Evolutionary conservation across 2,797 vertebrate species (phyloP).

Genomic region (Urocyon cinereoargenteus): DNA sequence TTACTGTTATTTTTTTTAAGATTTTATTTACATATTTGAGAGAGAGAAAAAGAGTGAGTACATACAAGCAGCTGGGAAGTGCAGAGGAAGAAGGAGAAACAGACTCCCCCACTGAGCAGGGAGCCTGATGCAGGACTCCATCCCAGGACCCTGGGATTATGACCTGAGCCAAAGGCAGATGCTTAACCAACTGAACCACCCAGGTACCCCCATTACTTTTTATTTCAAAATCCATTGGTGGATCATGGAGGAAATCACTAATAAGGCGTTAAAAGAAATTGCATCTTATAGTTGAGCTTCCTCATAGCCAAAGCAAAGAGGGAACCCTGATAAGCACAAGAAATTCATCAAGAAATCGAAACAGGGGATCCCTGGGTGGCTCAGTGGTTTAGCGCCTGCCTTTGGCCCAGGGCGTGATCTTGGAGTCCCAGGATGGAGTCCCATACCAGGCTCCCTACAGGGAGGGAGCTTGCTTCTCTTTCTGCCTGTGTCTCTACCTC

Average conservation of each 20-base stretch:
- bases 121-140: neutral
- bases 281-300: constrained; percentile 25
- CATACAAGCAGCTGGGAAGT: neutral
- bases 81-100: neutral
- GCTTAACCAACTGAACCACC: neutral
- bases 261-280: constrained; percentile 31
- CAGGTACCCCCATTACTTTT: neutral
- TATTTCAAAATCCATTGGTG: constrained; percentile 25
- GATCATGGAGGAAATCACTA: neutral
- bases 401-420: no score
- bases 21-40: neutral
- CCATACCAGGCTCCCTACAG: no score
- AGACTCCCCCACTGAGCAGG: neutral
- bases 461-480: no score
- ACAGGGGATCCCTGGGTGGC: no score
- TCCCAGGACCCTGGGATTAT: neutral
- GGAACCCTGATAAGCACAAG: neutral
- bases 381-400: no score
- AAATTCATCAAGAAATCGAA: constrained; percentile 1
- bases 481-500: no score
- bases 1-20: constrained; percentile 8
- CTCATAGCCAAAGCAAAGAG: constrained; percentile 31
- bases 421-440: no score
- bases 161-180: neutral
- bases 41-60: neutral